These are phyloP conservation scores for Poecilus cupreus DNA, from an alignment of 2,888 invertebrate species.

Conservation along the genomic window DNA sequence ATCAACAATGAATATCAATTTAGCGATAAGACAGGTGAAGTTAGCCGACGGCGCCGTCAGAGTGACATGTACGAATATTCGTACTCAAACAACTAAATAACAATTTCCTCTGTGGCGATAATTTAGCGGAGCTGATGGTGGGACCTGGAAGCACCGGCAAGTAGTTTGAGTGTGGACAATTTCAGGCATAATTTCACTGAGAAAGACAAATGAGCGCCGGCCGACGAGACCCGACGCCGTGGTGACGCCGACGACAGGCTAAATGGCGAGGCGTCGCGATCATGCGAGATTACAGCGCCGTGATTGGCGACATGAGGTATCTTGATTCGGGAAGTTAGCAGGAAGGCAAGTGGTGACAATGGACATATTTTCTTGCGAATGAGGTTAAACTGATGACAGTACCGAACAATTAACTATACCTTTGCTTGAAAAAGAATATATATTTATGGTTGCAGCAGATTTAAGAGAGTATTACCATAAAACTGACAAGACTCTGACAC, in stretches of 20 bases:
- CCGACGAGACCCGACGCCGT: background rate
- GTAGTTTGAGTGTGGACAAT: conserved; percentile 43
- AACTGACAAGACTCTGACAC: too few species aligned
- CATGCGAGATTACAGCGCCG: conserved; percentile 12
- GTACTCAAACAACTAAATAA: conserved; percentile 26
- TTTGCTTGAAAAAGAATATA: too few species aligned
- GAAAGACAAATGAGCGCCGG: conserved; percentile 32
- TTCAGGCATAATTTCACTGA: conserved; percentile 43
- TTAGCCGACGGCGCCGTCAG: background rate
- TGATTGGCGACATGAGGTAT: conserved; percentile 12
- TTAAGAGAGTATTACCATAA: too few species aligned
- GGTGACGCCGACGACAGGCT: conserved; percentile 9
- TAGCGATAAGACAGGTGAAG: conserved; percentile 12
- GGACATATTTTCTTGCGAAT: too few species aligned
- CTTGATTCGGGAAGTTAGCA: background rate
- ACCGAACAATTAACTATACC: too few species aligned
- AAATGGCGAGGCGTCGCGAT: conserved; percentile 16
- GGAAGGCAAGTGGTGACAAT: too few species aligned
- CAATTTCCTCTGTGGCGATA: conserved; percentile 26
- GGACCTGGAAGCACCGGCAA: background rate
- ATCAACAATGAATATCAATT: conserved; percentile 20
- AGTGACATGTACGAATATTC: conserved; percentile 23
- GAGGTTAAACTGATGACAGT: too few species aligned
- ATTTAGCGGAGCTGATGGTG: conserved; percentile 18
- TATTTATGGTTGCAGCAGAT: too few species aligned